phyloP scores from a whole-genome alignment of 2,113 vertebrate genomes.

The Saccopteryx bilineata region DNA sequence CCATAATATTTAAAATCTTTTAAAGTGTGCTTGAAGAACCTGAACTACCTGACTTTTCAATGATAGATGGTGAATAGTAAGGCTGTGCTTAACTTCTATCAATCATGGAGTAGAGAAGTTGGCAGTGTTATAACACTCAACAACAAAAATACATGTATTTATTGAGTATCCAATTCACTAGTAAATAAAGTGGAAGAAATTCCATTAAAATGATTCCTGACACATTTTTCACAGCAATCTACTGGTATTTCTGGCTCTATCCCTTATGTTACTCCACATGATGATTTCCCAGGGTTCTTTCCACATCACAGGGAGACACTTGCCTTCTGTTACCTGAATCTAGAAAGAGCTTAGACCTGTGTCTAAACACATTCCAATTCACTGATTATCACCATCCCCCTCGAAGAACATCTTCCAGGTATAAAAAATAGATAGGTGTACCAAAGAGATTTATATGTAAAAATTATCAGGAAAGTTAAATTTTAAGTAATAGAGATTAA shows the following conservation, averaged over 20 bases:
- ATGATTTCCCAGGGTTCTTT: conserved; percentile 77
- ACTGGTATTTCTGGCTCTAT: conserved; percentile 63
- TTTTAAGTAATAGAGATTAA: not conserved
- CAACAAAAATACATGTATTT: conserved; percentile 63
- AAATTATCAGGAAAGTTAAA: conserved; percentile 38
- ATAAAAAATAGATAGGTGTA: not conserved
- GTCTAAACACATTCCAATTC: not conserved
- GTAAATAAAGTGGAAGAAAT: conserved; percentile 77
- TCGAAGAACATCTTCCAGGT: conserved; percentile 44
- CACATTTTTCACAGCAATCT: conserved; percentile 75
- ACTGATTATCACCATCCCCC: not conserved
- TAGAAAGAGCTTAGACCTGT: not conserved
- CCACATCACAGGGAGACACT: conserved; percentile 54
- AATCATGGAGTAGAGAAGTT: conserved; percentile 15
- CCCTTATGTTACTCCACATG: conserved; percentile 55
- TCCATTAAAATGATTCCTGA: conserved; percentile 76
- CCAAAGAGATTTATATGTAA: conserved; percentile 14
- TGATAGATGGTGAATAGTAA: conserved; percentile 44
- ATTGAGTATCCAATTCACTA: conserved; percentile 51
- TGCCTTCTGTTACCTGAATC: conserved; percentile 53
- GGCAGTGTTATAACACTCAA: conserved; percentile 28
- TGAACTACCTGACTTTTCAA: conserved; percentile 28
- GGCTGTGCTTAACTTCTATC: conserved; percentile 46
- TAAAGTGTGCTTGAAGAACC: conserved; percentile 15
- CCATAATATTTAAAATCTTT: conserved; percentile 27